phyloP scores from a whole-genome alignment of 2,797 vertebrate genomes.

The Pipistrellus kuhlii region DNA sequence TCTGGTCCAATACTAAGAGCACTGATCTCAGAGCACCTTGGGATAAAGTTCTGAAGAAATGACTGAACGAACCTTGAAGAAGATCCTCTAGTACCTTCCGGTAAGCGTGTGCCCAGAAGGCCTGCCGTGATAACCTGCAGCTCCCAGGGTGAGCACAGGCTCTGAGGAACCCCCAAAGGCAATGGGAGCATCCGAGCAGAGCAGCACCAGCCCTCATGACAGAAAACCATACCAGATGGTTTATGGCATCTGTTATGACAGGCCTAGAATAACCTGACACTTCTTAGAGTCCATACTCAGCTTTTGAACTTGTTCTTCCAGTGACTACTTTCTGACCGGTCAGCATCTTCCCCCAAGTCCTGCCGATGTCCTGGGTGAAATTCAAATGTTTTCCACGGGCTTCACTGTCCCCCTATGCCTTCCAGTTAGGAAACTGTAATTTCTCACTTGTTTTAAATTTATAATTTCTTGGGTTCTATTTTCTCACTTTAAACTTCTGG shows the following conservation, averaged over 20 bases:
- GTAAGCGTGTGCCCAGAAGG: neutral
- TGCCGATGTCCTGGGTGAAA: neutral
- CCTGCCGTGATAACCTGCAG: neutral
- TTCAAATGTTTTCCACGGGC: neutral
- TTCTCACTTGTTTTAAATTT: conserved; percentile 20
- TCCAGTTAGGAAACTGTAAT: neutral
- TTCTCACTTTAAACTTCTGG: conserved; percentile 22
- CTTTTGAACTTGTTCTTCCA: neutral
- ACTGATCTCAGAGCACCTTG: neutral
- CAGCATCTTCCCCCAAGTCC: neutral
- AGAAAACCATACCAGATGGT: neutral
- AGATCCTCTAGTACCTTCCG: neutral
- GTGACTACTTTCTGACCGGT: neutral
- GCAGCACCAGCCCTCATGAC: neutral
- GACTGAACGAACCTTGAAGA: neutral
- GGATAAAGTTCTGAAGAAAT: neutral
- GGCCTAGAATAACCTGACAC: neutral
- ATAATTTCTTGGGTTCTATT: neutral
- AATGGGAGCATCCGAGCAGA: neutral
- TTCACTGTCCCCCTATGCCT: neutral
- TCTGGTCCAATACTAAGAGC: neutral
- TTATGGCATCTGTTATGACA: neutral
- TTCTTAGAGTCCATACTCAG: neutral
- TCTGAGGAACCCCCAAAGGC: neutral
- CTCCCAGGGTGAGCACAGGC: neutral